Conservation (phyloP, 2,888 invertebrate species). For the Chydorus sphaericus region DNA sequence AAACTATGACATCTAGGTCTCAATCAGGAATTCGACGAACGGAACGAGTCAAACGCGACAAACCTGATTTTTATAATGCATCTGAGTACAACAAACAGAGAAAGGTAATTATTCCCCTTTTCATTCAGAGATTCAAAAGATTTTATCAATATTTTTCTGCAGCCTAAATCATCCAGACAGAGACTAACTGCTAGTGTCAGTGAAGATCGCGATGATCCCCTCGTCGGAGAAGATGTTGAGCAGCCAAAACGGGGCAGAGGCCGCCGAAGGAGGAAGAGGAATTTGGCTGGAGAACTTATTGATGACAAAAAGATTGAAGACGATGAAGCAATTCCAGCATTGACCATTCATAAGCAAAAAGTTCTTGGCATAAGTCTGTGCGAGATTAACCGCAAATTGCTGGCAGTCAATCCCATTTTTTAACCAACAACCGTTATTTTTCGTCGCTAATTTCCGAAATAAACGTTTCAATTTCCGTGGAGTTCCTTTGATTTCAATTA, state of each 20-base stretch:
- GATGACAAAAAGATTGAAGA: slow-evolving; percentile 10
- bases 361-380: neutral
- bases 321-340: neutral
- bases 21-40: slow-evolving; percentile 37
- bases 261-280: slow-evolving; percentile 13
- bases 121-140: neutral
- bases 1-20: slow-evolving; percentile 15
- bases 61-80: slow-evolving; percentile 70
- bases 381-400: slow-evolving; percentile 9
- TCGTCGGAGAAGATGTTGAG: slow-evolving; percentile 17
- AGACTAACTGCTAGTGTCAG: slow-evolving; percentile 6
- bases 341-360: neutral
- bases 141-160: neutral
- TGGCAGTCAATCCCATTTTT: slow-evolving; percentile 11
- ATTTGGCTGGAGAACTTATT: neutral
- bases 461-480: neutral
- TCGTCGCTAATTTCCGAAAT: too few species aligned
- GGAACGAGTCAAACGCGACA: slow-evolving; percentile 54
- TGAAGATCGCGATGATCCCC: slow-evolving; percentile 11
- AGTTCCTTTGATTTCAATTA: neutral
- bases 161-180: slow-evolving; percentile 6
- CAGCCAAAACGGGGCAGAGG: slow-evolving; percentile 17
- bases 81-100: slow-evolving; percentile 63
- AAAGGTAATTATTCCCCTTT: slow-evolving; percentile 33
- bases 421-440: too few species aligned